phyloP scores from a whole-genome alignment of 2,888 invertebrate genomes.

The Capitulum mitella region DNA sequence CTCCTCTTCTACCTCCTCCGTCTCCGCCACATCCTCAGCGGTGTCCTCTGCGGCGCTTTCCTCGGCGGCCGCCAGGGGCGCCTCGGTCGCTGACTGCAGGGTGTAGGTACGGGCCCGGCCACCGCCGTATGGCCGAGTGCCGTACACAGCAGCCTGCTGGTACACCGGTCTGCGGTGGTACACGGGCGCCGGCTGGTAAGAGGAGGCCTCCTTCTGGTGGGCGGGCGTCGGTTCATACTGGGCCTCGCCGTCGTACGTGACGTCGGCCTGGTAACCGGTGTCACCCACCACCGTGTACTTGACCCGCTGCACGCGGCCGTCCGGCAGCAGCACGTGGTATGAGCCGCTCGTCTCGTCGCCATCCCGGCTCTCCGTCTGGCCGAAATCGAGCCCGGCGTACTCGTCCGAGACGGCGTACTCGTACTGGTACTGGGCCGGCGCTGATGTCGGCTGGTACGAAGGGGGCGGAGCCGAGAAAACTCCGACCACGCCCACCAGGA shows the following conservation, averaged over 20 bases:
- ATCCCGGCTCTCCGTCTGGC: neutral
- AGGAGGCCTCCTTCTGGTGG: too few relatives aligned
- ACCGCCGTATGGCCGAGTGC: too few relatives aligned
- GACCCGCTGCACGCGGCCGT: neutral
- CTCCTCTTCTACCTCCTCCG: too few relatives aligned
- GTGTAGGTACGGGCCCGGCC: neutral
- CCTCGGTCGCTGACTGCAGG: neutral
- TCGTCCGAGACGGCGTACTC: neutral
- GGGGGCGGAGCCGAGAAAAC: neutral
- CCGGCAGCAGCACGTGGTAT: conserved; percentile 6
- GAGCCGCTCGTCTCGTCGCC: neutral
- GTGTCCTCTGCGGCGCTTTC: too few relatives aligned
- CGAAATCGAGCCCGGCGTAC: neutral
- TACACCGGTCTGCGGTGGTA: too few relatives aligned
- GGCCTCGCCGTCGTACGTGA: neutral
- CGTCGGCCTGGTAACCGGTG: neutral
- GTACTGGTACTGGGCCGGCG: neutral
- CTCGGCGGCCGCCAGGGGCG: neutral
- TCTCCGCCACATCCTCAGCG: too few relatives aligned
- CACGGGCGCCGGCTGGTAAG: neutral
- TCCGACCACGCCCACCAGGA: too few relatives aligned
- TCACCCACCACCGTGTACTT: neutral
- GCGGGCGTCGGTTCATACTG: too few relatives aligned
- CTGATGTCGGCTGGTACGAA: neutral
- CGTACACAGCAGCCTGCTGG: too few relatives aligned